Evolutionary conservation across 2,888 invertebrate genomes (phyloP).

Genomic region (Dasypogon diadema): DNA sequence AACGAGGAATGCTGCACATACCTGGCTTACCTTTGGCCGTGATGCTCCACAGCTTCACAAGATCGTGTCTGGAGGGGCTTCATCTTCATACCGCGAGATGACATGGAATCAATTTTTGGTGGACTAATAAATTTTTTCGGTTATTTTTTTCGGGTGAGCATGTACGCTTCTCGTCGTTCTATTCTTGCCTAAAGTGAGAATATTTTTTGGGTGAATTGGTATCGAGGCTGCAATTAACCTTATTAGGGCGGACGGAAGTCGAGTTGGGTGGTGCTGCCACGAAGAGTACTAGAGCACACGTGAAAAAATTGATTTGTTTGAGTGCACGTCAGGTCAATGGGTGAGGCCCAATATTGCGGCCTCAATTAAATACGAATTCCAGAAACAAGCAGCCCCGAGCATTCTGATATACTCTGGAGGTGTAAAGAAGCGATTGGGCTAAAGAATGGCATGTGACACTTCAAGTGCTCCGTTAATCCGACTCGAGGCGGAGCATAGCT

Average conservation of each 20-base stretch:
- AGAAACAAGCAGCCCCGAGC: not conserved
- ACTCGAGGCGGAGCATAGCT: not conserved
- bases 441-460: not conserved
- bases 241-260: slow-evolving; percentile 4
- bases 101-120: slow-evolving; percentile 48
- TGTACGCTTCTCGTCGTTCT: not conserved
- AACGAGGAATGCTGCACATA: not conserved
- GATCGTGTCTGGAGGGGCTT: slow-evolving; percentile 15
- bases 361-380: not conserved
- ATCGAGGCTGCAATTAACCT: slow-evolving; percentile 31
- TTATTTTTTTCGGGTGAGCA: too few species aligned
- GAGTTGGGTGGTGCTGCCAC: not conserved
- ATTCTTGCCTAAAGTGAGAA: slow-evolving; percentile 12
- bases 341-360: not conserved
- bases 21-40: not conserved
- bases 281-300: not conserved
- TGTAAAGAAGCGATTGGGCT: not conserved
- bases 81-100: slow-evolving; percentile 25
- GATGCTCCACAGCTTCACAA: not conserved
- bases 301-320: slow-evolving; percentile 3
- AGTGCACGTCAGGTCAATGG: not conserved
- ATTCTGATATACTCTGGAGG: not conserved
- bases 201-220: not conserved
- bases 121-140: slow-evolving; percentile 39
- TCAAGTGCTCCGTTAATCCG: not conserved